phyloP scores from a whole-genome alignment of 2,888 invertebrate genomes.

The Drosophila neotestacea region DNA sequence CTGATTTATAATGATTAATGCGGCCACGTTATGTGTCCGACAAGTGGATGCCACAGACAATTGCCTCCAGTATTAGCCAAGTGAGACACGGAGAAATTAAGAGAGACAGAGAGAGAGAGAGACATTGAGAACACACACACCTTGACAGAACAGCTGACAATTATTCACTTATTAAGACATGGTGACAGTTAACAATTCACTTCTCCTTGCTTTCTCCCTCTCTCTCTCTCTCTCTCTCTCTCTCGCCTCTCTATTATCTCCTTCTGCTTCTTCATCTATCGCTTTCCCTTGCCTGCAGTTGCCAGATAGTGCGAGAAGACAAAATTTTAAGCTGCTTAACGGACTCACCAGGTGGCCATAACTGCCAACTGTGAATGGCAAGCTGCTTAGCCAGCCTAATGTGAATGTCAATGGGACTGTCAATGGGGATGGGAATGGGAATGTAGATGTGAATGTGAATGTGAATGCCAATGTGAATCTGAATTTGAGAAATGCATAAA shows the following conservation, averaged over 20 bases:
- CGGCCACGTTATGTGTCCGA: slow-evolving; percentile 57
- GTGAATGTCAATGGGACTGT: slow-evolving; percentile 18
- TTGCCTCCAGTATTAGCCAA: slow-evolving; percentile 25
- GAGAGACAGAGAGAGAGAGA: neutral
- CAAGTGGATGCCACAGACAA: slow-evolving; percentile 33
- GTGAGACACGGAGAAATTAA: neutral
- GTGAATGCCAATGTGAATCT: neutral
- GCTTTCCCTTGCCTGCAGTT: slow-evolving; percentile 22
- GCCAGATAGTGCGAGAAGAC: slow-evolving; percentile 15
- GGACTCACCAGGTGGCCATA: slow-evolving; percentile 12
- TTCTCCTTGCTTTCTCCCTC: neutral
- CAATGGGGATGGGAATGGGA: slow-evolving; percentile 6
- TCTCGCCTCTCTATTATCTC: neutral
- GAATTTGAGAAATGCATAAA: no score
- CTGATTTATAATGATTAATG: slow-evolving; percentile 80
- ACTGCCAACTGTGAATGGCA: slow-evolving; percentile 15
- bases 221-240: neutral
- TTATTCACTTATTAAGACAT: slow-evolving; percentile 51
- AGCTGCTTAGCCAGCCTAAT: slow-evolving; percentile 58
- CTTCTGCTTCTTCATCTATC: neutral
- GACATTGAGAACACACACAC: neutral
- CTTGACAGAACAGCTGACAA: slow-evolving; percentile 29
- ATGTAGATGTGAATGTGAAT: neutral
- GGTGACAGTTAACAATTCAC: slow-evolving; percentile 13
- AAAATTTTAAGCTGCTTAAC: slow-evolving; percentile 53